Base-by-base conservation (phyloP, 2,888 invertebrate genomes). In the Amaurobius ferox region DNA sequence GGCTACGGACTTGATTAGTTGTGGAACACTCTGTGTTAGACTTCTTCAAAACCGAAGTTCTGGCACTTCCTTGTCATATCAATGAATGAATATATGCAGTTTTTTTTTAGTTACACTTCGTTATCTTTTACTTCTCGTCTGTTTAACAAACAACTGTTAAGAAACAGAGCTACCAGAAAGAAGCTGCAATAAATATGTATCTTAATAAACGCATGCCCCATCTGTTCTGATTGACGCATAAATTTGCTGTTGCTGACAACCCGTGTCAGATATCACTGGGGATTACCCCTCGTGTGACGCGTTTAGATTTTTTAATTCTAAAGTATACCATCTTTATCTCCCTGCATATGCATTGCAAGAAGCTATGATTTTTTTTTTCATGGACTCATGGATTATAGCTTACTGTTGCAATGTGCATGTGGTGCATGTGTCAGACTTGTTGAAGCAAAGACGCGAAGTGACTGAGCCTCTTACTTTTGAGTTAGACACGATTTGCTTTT, bases 141-240 rank as follows among this genome's bases (percentile, higher is more conserved):
- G 55, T 55, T 35, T 55, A 55, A 55, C 23, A 23, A 55, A 44
- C 55, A 55, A 23, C 23, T 23, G 1, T 23, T 7, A 11, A 44
- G n/a, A 44, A 16, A 16, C n/a, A 16, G 16, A 9, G 55, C 55
- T 55, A 23, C 55, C 23, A 23, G 23, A 55, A 55, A 23, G 23
- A 55, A 55, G 23, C n/a, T n/a, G n/a, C 23, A 23, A 23, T 55
- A 23, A 55, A 55, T 23, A 55, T 16, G 16, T 16, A 2, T 55
- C 55, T 23, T n/a, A 23, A 55, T 23, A 23, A 55, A 55, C n/a
- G 55, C 55, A 3, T 30, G 19, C 19, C 32, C 32, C 66, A 32
- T 32, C 32, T 32, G 66, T 30, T 23, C 6, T 35, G 30, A 66
- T 29, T 66, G 23, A 30, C n/a, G 66, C 66, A 66, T 66, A 66